Evolutionary conservation across 2,113 vertebrate genomes (phyloP).

Genomic region (Austrofundulus limnaeus): DNA sequence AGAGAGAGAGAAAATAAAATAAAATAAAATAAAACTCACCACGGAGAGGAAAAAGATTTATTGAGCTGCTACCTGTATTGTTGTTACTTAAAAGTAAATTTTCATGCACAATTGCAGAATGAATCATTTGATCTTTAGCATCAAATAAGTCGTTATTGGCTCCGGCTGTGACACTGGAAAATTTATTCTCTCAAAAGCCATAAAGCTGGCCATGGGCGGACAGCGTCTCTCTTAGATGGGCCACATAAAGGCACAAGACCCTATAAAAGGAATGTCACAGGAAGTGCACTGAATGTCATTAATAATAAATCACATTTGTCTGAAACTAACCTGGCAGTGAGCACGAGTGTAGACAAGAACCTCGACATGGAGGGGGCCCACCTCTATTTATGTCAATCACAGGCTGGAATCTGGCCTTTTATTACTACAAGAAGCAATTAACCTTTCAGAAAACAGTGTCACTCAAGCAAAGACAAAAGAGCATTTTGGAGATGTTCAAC

Average conservation of each 20-base stretch:
- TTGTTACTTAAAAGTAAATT: slow-evolving; percentile 75
- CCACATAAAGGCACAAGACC: slow-evolving; percentile 76
- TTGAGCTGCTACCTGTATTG: slow-evolving; percentile 55
- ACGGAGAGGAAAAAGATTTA: slow-evolving; percentile 56
- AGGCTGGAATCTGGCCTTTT: slow-evolving; percentile 69
- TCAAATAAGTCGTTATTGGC: slow-evolving; percentile 70
- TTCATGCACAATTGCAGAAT: slow-evolving; percentile 67
- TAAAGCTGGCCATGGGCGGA: slow-evolving; percentile 74
- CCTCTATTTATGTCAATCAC: slow-evolving; percentile 79
- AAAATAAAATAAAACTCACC: slow-evolving; percentile 51
- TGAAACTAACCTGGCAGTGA: slow-evolving; percentile 70
- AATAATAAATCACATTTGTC: slow-evolving; percentile 82
- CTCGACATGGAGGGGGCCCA: slow-evolving; percentile 56
- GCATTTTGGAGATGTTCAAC: slow-evolving; percentile 75
- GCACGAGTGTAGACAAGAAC: slow-evolving; percentile 64
- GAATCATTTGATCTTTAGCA: slow-evolving; percentile 72
- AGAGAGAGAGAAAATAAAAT: no score
- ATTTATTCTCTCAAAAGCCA: slow-evolving; percentile 67
- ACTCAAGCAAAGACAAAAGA: slow-evolving; percentile 73
- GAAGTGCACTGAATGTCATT: slow-evolving; percentile 78
- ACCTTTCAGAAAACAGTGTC: slow-evolving; percentile 78
- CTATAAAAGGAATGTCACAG: slow-evolving; percentile 81
- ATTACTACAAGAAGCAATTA: slow-evolving; percentile 78
- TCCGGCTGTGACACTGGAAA: slow-evolving; percentile 61
- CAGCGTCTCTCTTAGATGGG: slow-evolving; percentile 66